Conservation (phyloP, 2,888 invertebrate species). For the Germaria angustata region DNA sequence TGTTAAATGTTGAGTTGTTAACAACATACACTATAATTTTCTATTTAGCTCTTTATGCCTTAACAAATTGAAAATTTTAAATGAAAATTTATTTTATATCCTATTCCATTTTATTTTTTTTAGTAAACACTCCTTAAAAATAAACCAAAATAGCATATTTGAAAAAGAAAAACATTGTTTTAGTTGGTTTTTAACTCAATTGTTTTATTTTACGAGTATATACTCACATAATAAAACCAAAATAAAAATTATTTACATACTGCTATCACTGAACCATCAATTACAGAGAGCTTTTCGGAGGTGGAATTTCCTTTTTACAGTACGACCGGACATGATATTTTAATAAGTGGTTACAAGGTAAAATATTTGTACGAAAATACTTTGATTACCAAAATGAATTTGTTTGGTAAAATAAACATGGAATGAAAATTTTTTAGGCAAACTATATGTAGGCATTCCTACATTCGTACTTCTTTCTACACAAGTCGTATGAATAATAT, state of each 20-base stretch:
- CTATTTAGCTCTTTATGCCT: conserved; percentile 47
- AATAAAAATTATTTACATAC: conserved; percentile 44
- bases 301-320: neutral
- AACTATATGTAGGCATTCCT: neutral
- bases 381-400: conserved; percentile 12
- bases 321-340: conserved; percentile 42
- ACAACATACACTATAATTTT: conserved; percentile 59
- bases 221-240: conserved; percentile 13
- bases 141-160: conserved; percentile 15
- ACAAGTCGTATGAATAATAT: neutral
- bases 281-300: conserved; percentile 23
- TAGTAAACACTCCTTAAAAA: conserved; percentile 22
- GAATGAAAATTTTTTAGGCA: neutral
- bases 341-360: conserved; percentile 56
- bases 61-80: conserved; percentile 33
- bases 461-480: neutral
- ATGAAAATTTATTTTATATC: conserved; percentile 37
- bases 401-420: neutral
- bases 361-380: conserved; percentile 24
- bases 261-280: conserved; percentile 56
- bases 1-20: conserved; percentile 45
- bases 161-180: conserved; percentile 22
- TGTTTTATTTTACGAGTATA: neutral
- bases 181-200: conserved; percentile 10
- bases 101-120: conserved; percentile 13